Conservation (phyloP, 1,140 invertebrate genomes). For the Drosophila varians region DNA sequence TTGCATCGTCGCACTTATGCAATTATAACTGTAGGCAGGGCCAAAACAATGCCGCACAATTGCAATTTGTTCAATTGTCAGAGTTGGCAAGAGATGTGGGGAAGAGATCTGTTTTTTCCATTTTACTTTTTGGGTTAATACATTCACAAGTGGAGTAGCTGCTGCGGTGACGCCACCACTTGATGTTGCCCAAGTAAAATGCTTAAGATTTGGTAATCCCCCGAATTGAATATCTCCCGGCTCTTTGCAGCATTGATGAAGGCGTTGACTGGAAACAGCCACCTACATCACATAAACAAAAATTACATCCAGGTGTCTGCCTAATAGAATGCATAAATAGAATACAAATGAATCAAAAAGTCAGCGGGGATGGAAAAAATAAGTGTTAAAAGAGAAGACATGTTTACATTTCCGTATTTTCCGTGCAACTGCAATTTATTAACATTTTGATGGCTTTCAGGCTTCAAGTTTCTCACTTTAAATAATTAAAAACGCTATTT, state of each 20-base stretch:
- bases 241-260: slow-evolving; percentile 15
- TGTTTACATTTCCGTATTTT: neutral
- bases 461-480: neutral
- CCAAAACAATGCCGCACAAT: slow-evolving; percentile 44
- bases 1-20: slow-evolving; percentile 51
- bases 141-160: slow-evolving; percentile 45
- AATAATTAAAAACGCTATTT: neutral
- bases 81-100: slow-evolving; percentile 26
- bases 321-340: slow-evolving; percentile 42
- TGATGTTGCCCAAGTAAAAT: slow-evolving; percentile 37
- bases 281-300: slow-evolving; percentile 35
- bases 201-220: slow-evolving; percentile 48
- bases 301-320: slow-evolving; percentile 32
- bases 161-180: slow-evolving; percentile 35
- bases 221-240: slow-evolving; percentile 33
- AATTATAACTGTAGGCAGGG: slow-evolving; percentile 50
- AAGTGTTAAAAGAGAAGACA: neutral
- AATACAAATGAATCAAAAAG: slow-evolving; percentile 20
- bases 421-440: neutral
- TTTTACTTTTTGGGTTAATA: slow-evolving; percentile 36
- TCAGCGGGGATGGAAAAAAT: neutral
- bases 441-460: neutral
- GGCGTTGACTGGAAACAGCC: slow-evolving; percentile 43
- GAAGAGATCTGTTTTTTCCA: slow-evolving; percentile 25
- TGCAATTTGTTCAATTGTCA: slow-evolving; percentile 51